Conservation (phyloP, 2,797 vertebrate genomes). For the Trachurus trachurus region DNA sequence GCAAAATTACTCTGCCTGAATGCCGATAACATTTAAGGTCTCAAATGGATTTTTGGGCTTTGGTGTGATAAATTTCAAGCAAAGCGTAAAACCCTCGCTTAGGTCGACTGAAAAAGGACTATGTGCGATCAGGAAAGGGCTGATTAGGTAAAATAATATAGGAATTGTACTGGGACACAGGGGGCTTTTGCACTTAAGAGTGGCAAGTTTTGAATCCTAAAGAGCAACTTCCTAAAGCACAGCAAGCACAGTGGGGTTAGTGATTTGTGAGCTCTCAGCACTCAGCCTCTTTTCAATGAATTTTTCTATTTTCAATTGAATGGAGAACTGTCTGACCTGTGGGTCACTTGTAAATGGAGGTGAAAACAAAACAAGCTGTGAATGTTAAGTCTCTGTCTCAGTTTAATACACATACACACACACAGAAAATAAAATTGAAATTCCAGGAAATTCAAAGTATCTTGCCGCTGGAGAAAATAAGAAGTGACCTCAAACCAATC, state of each 20-base stretch:
- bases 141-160: conserved; percentile 57
- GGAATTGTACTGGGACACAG: conserved; percentile 42
- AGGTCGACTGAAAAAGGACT: conserved; percentile 44
- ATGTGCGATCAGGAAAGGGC: conserved; percentile 45
- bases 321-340: neutral
- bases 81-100: conserved; percentile 40
- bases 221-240: conserved; percentile 27
- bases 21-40: conserved; percentile 61
- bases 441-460: too few relatives aligned
- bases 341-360: neutral
- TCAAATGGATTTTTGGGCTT: conserved; percentile 56
- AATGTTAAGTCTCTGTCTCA: conserved; percentile 4
- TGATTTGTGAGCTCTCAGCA: conserved; percentile 21
- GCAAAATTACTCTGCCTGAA: conserved; percentile 55
- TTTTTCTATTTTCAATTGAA: neutral
- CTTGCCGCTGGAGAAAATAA: conserved; percentile 1
- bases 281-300: conserved; percentile 9
- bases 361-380: conserved; percentile 13
- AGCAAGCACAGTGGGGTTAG: conserved; percentile 13
- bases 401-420: neutral
- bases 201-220: conserved; percentile 42
- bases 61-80: conserved; percentile 53
- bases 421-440: too few relatives aligned
- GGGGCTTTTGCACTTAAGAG: conserved; percentile 52
- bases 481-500: neutral